Evolutionary conservation across 2,113 vertebrate species (phyloP).

Genomic region (Coptodon bakossiorum): DNA sequence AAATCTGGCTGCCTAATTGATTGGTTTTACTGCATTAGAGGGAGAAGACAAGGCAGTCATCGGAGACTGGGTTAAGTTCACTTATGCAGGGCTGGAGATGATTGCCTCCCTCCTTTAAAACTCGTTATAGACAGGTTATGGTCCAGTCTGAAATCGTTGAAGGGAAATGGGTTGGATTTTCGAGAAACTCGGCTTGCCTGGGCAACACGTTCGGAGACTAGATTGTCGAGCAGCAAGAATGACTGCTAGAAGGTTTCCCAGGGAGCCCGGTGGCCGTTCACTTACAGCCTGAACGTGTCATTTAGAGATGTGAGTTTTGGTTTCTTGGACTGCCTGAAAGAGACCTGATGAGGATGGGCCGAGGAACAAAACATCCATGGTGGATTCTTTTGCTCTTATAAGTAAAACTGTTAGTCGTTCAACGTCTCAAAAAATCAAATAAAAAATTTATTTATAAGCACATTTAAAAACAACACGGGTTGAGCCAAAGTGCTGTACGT

Average conservation of each 20-base stretch:
- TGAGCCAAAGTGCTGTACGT: background rate
- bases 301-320: background rate
- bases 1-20: background rate
- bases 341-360: background rate
- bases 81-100: background rate
- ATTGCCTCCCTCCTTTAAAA: background rate
- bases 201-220: background rate
- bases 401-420: background rate
- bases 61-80: background rate
- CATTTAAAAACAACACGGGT: background rate
- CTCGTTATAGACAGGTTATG: background rate
- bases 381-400: background rate
- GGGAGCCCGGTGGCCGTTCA: background rate
- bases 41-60: background rate
- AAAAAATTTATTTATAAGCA: background rate
- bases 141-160: background rate
- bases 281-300: background rate
- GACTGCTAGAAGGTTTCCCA: background rate
- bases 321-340: background rate
- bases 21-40: background rate
- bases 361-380: background rate
- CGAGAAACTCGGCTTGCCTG: background rate
- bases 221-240: background rate
- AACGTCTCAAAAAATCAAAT: background rate
- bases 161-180: background rate